phyloP scores from a whole-genome alignment of 2,797 vertebrate species.

The Scyliorhinus canicula region DNA sequence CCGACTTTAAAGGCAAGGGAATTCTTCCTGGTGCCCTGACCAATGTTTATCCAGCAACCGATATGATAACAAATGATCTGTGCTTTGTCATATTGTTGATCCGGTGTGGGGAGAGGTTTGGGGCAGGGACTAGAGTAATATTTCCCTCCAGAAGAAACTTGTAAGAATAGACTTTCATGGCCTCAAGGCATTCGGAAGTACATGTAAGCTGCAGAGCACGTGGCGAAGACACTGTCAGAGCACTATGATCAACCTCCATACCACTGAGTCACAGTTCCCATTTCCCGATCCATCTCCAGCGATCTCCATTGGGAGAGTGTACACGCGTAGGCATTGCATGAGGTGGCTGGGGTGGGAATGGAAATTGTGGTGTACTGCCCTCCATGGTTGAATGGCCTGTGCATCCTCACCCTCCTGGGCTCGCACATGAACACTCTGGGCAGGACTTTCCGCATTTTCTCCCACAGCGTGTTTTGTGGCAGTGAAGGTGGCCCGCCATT shows the following conservation, averaged over 20 bases:
- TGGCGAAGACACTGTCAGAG: not conserved
- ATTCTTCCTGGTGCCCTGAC: not conserved
- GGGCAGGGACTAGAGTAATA: not conserved
- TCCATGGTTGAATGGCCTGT: not conserved
- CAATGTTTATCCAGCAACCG: too few species aligned
- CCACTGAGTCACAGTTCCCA: not conserved
- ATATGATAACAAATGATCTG: not conserved
- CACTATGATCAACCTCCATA: not conserved
- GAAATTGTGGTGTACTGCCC: too few species aligned
- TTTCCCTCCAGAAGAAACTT: too few species aligned
- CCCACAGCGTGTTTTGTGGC: too few species aligned
- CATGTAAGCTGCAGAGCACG: not conserved
- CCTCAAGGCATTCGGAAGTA: not conserved
- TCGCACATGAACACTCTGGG: not conserved
- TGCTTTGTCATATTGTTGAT: not conserved
- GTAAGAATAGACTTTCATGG: not conserved
- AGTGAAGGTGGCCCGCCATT: too few species aligned
- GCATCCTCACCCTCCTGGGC: too few species aligned
- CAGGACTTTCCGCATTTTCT: too few species aligned
- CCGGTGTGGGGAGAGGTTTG: not conserved
- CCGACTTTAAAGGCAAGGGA: not conserved
- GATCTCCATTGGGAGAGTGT: not conserved
- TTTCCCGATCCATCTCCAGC: not conserved
- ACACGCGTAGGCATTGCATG: not conserved
- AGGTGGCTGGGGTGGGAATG: not conserved